These are phyloP conservation scores for Synanthedon tipuliformis DNA, from an alignment of 2,888 invertebrate species.

Conservation along the genomic window DNA sequence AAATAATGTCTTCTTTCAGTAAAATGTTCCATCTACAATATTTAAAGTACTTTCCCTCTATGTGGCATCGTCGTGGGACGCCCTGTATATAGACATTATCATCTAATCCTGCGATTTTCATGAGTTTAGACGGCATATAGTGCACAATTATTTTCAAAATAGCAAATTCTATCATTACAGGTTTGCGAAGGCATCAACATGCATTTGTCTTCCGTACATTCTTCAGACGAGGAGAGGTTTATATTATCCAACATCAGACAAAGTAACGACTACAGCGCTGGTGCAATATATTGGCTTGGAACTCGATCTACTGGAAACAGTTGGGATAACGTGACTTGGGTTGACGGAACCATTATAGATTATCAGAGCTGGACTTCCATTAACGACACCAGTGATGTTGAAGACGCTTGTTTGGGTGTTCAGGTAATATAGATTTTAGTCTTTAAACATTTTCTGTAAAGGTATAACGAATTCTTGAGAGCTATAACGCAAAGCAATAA, in stretches of 20 bases:
- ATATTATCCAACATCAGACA: conserved; percentile 76
- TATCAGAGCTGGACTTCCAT: conserved; percentile 77
- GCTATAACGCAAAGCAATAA: too few relatives aligned
- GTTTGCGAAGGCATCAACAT: conserved; percentile 80
- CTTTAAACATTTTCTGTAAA: background rate
- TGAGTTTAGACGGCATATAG: too few relatives aligned
- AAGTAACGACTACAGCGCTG: conserved; percentile 78
- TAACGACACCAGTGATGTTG: conserved; percentile 50
- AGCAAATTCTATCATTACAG: conserved; percentile 16
- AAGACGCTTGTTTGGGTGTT: conserved; percentile 48
- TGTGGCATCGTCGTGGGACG: too few relatives aligned
- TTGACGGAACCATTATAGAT: conserved; percentile 71
- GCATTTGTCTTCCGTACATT: conserved; percentile 76
- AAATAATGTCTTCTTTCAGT: too few relatives aligned
- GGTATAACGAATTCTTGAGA: too few relatives aligned
- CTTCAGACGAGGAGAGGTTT: conserved; percentile 77
- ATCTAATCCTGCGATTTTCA: too few relatives aligned
- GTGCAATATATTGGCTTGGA: conserved; percentile 81
- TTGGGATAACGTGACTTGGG: conserved; percentile 65
- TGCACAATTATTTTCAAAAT: too few relatives aligned
- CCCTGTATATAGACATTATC: too few relatives aligned
- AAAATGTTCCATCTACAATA: too few relatives aligned
- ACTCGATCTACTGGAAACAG: conserved; percentile 40
- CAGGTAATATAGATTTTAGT: conserved; percentile 27
- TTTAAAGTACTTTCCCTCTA: too few relatives aligned